phyloP scores from a whole-genome alignment of 2,888 invertebrate species.

The Seira musarum region DNA sequence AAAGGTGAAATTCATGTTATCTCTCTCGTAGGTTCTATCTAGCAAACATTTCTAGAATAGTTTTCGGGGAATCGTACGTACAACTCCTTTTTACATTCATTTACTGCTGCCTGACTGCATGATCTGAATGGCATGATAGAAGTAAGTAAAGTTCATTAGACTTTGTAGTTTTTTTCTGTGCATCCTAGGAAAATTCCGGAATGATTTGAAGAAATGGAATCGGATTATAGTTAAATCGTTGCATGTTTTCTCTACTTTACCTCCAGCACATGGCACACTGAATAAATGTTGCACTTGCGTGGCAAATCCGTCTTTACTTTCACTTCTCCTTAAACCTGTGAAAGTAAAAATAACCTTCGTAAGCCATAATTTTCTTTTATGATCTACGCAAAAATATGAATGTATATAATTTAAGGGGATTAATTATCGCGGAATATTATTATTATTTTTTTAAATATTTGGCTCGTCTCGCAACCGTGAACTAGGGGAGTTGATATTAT shows the following conservation, averaged over 20 bases:
- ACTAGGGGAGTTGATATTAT: conserved; percentile 28
- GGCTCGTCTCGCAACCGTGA: conserved; percentile 55
- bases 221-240: background rate
- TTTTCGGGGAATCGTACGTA: too few relatives aligned
- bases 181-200: background rate
- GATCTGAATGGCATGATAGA: background rate
- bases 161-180: background rate
- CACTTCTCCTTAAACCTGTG: background rate
- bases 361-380: too few relatives aligned
- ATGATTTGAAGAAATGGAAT: background rate
- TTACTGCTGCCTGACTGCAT: background rate
- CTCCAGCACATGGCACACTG: background rate
- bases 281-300: background rate
- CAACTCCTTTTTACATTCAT: too few relatives aligned
- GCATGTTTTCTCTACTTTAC: conserved; percentile 39
- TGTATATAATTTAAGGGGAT: background rate
- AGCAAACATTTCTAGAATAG: too few relatives aligned
- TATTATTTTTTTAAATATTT: too few relatives aligned
- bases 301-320: background rate
- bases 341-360: background rate
- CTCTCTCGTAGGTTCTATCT: too few relatives aligned
- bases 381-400: background rate
- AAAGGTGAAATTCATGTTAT: too few relatives aligned
- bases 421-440: background rate
- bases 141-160: background rate